phyloP scores from a whole-genome alignment of 2,888 invertebrate genomes.

The Apomyelois bistriatella region DNA sequence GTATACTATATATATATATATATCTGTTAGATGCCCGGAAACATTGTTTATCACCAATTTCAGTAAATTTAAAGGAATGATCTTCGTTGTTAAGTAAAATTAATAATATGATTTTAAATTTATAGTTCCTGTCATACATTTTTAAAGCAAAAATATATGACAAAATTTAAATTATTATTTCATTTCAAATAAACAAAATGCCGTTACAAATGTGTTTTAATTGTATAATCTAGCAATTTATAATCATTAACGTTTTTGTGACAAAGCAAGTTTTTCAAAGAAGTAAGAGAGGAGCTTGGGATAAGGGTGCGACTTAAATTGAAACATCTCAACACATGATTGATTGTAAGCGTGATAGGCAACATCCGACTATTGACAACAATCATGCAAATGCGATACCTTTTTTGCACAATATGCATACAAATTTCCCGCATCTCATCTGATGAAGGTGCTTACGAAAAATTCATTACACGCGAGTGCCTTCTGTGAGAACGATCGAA shows the following conservation, averaged over 20 bases:
- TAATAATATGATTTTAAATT: too few species aligned
- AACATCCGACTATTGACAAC: conserved; percentile 52
- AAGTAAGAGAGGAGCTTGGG: conserved; percentile 25
- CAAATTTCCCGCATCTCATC: conserved; percentile 35
- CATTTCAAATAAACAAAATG: neutral
- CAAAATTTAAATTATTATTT: neutral
- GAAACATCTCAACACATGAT: conserved; percentile 72
- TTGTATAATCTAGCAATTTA: conserved; percentile 71
- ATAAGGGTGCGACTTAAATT: conserved; percentile 65
- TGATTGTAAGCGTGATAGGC: conserved; percentile 69
- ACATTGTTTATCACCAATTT: too few species aligned
- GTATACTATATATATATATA: too few species aligned
- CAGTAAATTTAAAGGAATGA: too few species aligned
- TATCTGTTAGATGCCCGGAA: too few species aligned
- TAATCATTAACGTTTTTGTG: conserved; percentile 69
- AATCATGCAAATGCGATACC: conserved; percentile 54
- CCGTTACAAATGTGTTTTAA: conserved; percentile 48
- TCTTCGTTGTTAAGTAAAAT: too few species aligned
- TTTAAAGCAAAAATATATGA: too few species aligned
- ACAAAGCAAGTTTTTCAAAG: conserved; percentile 41
- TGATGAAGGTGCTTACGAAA: conserved; percentile 43
- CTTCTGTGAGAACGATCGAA: conserved; percentile 60
- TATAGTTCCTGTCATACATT: too few species aligned
- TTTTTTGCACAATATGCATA: conserved; percentile 40
- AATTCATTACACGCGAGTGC: conserved; percentile 58